These are phyloP conservation scores for Daboia siamensis DNA, from an alignment of 2,113 vertebrate species.

Conservation along the genomic window DNA sequence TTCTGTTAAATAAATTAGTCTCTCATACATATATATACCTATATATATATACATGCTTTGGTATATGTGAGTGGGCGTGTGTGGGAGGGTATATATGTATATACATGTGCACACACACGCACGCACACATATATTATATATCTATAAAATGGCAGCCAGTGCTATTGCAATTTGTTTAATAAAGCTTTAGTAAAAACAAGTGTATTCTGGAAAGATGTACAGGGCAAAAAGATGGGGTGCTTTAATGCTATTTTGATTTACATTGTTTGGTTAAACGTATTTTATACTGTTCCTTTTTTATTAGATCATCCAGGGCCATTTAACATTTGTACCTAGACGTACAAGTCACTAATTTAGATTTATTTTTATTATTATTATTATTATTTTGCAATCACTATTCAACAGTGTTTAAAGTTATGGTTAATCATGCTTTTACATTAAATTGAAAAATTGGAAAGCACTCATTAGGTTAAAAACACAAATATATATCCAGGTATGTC, in stretches of 20 bases:
- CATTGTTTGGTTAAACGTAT: slow-evolving; percentile 75
- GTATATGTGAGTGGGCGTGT: slow-evolving; percentile 33
- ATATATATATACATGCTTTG: slow-evolving; percentile 41
- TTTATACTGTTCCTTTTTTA: slow-evolving; percentile 72
- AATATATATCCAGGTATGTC: slow-evolving; percentile 35
- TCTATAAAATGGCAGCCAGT: slow-evolving; percentile 75
- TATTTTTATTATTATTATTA: background rate
- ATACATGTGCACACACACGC: slow-evolving; percentile 46
- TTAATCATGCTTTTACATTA: slow-evolving; percentile 64
- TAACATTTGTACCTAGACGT: slow-evolving; percentile 70
- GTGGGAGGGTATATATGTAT: slow-evolving; percentile 20
- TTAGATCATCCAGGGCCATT: slow-evolving; percentile 69
- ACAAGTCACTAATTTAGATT: slow-evolving; percentile 65
- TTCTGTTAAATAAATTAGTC: slow-evolving; percentile 79
- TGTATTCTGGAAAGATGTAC: slow-evolving; percentile 84
- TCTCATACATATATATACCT: slow-evolving; percentile 71
- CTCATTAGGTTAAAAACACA: slow-evolving; percentile 53
- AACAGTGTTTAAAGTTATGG: slow-evolving; percentile 67
- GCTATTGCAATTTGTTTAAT: slow-evolving; percentile 90
- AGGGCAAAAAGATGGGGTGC: slow-evolving; percentile 81
- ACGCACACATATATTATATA: slow-evolving; percentile 46
- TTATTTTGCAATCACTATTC: slow-evolving; percentile 60
- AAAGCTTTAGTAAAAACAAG: slow-evolving; percentile 91
- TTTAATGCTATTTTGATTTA: slow-evolving; percentile 81
- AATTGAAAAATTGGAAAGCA: slow-evolving; percentile 46